A percentile compares a stretch with the other conserved stretches of the same genome.
These are phyloP conservation scores for Tor tambroides DNA, from an alignment of 2,113 vertebrate species.

Conservation along the genomic window DNA sequence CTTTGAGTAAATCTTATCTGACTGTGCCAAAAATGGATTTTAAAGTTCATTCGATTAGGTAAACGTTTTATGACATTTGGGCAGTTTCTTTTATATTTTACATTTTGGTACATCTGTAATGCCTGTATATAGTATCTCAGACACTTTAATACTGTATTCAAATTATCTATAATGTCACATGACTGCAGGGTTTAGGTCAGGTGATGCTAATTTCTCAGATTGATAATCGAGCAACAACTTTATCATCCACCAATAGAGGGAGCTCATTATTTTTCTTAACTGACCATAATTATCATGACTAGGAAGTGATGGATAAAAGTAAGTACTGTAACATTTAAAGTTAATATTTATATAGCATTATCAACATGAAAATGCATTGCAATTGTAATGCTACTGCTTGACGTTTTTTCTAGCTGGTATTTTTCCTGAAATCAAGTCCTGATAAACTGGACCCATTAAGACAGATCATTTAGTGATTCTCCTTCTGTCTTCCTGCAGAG, in stretches of 20 bases:
- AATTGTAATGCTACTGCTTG: too few relatives aligned
- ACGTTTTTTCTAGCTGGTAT: not conserved
- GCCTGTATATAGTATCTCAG: not conserved
- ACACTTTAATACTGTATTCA: not conserved
- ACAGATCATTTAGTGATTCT: conserved; percentile 28
- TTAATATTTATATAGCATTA: not conserved
- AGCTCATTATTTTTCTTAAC: not conserved
- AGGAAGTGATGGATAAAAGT: not conserved
- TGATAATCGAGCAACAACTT: not conserved
- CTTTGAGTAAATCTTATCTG: not conserved
- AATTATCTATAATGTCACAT: not conserved
- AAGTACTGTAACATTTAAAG: too few relatives aligned
- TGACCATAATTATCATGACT: not conserved
- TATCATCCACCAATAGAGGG: conserved; percentile 20
- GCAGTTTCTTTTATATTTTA: not conserved
- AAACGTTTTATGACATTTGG: not conserved
- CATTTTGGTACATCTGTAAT: not conserved
- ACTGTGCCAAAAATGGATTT: not conserved
- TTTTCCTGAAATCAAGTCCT: not conserved
- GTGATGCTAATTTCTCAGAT: conserved; percentile 8
- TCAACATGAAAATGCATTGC: not conserved
- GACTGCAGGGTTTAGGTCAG: not conserved
- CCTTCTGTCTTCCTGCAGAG: conserved; percentile 76
- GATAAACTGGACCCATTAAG: not conserved
- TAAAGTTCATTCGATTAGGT: not conserved